Percentiles rank a stretch among this genome's conserved stretches.
Evolutionary conservation across 2,797 vertebrate species (phyloP).

Genomic region (Sarcoramphus papa): DNA sequence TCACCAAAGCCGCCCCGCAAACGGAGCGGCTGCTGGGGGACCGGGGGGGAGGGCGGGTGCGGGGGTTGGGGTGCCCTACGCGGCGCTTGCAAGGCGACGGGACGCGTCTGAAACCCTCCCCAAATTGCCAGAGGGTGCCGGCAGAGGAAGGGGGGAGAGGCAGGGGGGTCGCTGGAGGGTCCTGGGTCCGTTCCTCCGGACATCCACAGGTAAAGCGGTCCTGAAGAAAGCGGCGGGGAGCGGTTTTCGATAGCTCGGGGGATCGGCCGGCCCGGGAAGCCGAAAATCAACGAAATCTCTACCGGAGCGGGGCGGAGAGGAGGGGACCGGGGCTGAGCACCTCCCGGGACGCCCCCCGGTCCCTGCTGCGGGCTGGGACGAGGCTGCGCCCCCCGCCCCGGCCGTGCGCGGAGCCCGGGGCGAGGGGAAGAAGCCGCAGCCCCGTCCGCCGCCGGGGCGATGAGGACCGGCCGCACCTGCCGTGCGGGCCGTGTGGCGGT

Average conservation of each 20-base stretch:
- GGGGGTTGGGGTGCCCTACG: background rate
- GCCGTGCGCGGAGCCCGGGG: background rate
- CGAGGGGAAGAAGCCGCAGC: background rate
- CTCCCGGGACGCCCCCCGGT: background rate
- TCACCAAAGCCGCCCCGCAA: background rate
- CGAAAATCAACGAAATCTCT: background rate
- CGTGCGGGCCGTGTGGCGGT: background rate
- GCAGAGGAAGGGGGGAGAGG: too few relatives aligned
- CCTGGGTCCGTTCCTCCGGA: background rate
- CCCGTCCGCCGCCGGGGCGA: background rate
- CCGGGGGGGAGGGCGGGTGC: background rate
- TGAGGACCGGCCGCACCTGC: background rate
- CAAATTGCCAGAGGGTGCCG: background rate
- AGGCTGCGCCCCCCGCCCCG: background rate
- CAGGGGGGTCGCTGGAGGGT: fast-evolving
- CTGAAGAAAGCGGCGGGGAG: background rate
- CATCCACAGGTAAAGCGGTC: too few relatives aligned
- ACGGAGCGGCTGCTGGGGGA: background rate
- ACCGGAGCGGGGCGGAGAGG: background rate
- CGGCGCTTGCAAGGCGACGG: fast-evolving
- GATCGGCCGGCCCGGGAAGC: background rate
- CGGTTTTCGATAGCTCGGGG: background rate
- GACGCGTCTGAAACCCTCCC: background rate
- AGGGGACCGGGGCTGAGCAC: background rate
- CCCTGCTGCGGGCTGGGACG: background rate